Conservation (phyloP, 2,888 invertebrate genomes). For the Selenia dentaria region DNA sequence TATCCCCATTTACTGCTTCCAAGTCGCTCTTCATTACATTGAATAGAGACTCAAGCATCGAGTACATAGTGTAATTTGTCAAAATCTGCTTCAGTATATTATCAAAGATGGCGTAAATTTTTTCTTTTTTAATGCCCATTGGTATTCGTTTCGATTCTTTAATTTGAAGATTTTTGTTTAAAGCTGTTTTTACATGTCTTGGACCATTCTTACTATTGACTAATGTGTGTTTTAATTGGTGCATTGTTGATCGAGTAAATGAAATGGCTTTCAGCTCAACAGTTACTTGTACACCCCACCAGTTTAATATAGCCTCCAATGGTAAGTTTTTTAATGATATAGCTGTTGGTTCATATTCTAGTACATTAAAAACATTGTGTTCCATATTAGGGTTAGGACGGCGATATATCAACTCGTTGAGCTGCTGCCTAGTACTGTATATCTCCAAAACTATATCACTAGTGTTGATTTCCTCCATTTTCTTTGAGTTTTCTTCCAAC, state of each 20-base stretch:
- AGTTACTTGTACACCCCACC: slow-evolving; percentile 41
- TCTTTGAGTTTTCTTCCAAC: slow-evolving; percentile 19
- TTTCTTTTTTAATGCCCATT: neutral
- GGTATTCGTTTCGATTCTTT: neutral
- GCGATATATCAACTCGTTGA: slow-evolving; percentile 18
- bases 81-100: neutral
- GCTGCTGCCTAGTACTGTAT: slow-evolving; percentile 43
- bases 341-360: slow-evolving; percentile 18
- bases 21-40: slow-evolving; percentile 38
- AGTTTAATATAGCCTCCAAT: slow-evolving; percentile 47
- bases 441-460: slow-evolving; percentile 45
- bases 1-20: neutral
- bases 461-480: slow-evolving; percentile 8
- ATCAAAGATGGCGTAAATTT: neutral
- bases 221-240: slow-evolving; percentile 42
- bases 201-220: slow-evolving; percentile 38
- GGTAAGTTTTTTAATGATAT: slow-evolving; percentile 28
- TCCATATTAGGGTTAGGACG: slow-evolving; percentile 16
- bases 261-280: slow-evolving; percentile 34
- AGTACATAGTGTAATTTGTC: neutral
- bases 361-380: slow-evolving; percentile 53
- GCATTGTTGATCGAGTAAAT: slow-evolving; percentile 38
- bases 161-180: slow-evolving; percentile 18
- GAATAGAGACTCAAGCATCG: slow-evolving; percentile 18
- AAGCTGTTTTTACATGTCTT: slow-evolving; percentile 5